These are phyloP conservation scores for Perizoma flavofasciatum DNA, from an alignment of 2,888 invertebrate species.

Conservation along the genomic window DNA sequence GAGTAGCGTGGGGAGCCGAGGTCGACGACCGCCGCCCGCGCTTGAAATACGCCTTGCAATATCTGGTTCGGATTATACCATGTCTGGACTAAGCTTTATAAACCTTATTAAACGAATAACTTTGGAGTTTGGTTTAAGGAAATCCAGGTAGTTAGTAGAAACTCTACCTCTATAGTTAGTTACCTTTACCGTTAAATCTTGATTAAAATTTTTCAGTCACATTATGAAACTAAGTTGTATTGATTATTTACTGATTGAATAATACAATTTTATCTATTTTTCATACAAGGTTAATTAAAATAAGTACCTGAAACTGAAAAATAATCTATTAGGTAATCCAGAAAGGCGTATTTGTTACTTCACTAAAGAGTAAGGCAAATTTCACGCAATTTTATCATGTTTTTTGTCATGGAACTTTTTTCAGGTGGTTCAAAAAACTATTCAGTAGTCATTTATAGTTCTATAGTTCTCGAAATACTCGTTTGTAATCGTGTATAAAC, in stretches of 20 bases:
- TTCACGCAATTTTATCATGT: background rate
- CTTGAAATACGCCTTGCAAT: constrained; percentile 76
- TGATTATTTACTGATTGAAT: too few relatives aligned
- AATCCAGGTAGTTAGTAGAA: constrained; percentile 13
- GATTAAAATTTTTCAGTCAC: too few relatives aligned
- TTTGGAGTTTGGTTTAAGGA: constrained; percentile 26
- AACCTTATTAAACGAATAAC: constrained; percentile 40
- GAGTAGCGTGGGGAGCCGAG: constrained; percentile 64
- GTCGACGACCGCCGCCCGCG: constrained; percentile 75
- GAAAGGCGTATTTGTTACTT: background rate
- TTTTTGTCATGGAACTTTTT: background rate
- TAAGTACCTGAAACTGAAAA: too few relatives aligned
- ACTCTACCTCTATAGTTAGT: too few relatives aligned
- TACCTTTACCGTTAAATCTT: constrained; percentile 1
- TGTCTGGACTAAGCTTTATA: constrained; percentile 60
- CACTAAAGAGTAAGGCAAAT: too few relatives aligned
- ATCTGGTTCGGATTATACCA: constrained; percentile 68
- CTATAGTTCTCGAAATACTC: constrained; percentile 18
- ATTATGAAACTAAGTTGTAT: too few relatives aligned
- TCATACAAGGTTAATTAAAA: too few relatives aligned
- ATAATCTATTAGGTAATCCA: background rate
- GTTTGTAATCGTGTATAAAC: constrained; percentile 23
- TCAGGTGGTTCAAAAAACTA: background rate
- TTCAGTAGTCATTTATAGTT: background rate
- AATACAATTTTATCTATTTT: too few relatives aligned